These are phyloP conservation scores for Salvelinus alpinus DNA, from an alignment of 2,113 vertebrate genomes.

Conservation along the genomic window DNA sequence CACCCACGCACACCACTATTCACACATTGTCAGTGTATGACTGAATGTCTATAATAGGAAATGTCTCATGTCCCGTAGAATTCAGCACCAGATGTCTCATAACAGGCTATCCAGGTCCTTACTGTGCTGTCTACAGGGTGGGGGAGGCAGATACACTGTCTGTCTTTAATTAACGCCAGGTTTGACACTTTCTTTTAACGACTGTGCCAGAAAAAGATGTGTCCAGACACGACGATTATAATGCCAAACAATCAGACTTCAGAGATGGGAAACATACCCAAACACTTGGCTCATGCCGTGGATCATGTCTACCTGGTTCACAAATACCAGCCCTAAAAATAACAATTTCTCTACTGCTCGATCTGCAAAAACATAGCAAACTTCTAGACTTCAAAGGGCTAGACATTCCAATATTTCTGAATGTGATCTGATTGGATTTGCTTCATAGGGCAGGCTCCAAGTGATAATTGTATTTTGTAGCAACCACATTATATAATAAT, in stretches of 20 bases:
- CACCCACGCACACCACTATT: neutral
- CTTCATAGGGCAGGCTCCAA: neutral
- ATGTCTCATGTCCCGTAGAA: constrained; percentile 2
- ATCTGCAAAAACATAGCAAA: neutral
- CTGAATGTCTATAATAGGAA: neutral
- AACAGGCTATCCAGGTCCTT: neutral
- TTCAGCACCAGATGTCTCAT: constrained; percentile 27
- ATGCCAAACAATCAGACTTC: constrained; percentile 8
- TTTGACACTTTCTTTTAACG: neutral
- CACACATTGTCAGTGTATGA: neutral
- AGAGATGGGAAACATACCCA: neutral
- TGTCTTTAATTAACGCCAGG: constrained; percentile 13
- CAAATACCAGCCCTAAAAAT: neutral
- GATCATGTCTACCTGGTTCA: neutral
- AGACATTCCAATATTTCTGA: neutral
- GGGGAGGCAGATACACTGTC: neutral
- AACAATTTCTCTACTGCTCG: neutral
- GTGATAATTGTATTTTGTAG: neutral
- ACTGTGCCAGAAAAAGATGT: neutral
- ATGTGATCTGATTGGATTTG: neutral
- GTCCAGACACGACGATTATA: constrained; percentile 11
- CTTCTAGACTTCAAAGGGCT: neutral
- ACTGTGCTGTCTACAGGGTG: neutral
- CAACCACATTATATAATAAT: neutral
- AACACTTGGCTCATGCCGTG: neutral